A percentile compares a stretch with the other conserved stretches of the same genome.
phyloP scores from a whole-genome alignment of 2,888 invertebrate genomes.

The Amphipoea oculea region DNA sequence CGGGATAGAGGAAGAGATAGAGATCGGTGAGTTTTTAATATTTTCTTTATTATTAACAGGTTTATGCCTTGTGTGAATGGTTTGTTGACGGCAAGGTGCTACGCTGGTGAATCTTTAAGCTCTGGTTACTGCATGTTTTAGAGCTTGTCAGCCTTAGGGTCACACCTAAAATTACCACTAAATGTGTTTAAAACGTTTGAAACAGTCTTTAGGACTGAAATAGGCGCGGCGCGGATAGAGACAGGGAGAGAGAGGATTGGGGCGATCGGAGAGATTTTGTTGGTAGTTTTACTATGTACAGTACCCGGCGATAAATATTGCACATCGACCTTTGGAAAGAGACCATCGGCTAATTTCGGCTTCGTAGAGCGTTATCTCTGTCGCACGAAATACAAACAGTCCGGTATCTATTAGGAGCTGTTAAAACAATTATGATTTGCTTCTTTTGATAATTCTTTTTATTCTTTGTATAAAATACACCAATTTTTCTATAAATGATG shows the following conservation, averaged over 20 bases:
- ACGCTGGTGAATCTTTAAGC: background rate
- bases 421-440: no score
- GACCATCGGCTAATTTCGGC: no score
- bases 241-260: background rate
- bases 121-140: background rate
- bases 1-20: constrained; percentile 50
- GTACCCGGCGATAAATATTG: no score
- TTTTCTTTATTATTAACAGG: background rate
- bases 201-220: background rate
- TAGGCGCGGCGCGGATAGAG: background rate
- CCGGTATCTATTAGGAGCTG: no score
- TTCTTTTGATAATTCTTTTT: no score
- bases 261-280: background rate
- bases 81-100: background rate
- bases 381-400: no score
- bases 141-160: background rate
- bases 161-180: background rate
- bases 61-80: background rate
- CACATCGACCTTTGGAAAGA: no score
- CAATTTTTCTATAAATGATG: no score
- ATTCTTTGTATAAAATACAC: no score
- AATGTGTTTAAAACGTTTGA: background rate
- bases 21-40: constrained; percentile 42
- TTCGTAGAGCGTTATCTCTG: no score
- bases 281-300: background rate